These are phyloP conservation scores for Chamaea fasciata DNA, from an alignment of 2,113 vertebrate species.

Conservation along the genomic window DNA sequence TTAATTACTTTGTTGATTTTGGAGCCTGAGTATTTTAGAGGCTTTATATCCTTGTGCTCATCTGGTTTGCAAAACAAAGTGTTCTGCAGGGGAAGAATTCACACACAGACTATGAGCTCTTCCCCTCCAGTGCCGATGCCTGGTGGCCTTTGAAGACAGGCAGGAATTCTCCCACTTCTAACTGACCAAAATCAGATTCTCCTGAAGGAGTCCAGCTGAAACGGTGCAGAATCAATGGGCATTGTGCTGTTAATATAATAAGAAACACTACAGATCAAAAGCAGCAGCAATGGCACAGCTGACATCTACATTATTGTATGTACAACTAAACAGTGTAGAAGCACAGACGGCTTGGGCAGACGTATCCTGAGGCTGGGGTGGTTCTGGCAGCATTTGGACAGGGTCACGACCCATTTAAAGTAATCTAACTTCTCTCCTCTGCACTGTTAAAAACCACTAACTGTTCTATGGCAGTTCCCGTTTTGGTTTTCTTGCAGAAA, in stretches of 20 bases:
- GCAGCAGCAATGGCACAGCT: neutral
- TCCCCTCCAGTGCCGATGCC: neutral
- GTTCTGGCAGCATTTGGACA: neutral
- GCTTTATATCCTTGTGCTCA: neutral
- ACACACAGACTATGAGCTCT: fast-evolving
- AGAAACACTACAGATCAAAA: neutral
- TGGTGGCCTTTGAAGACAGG: neutral
- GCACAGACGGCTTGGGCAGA: neutral
- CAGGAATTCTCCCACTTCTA: neutral
- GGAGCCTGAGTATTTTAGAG: neutral
- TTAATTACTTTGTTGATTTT: neutral
- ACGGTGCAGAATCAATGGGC: neutral
- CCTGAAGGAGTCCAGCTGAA: neutral
- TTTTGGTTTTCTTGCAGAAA: neutral
- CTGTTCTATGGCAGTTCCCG: neutral
- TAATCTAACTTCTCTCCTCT: neutral
- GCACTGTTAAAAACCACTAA: neutral
- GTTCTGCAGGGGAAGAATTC: neutral
- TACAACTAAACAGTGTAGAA: neutral
- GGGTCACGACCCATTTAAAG: neutral
- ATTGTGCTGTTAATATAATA: neutral
- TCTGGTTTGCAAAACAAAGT: neutral
- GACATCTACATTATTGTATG: neutral
- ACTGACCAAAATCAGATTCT: neutral
- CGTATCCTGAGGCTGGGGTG: neutral